phyloP scores from a whole-genome alignment of 2,797 vertebrate species.

The Petrocephalus schoutedeni region DNA sequence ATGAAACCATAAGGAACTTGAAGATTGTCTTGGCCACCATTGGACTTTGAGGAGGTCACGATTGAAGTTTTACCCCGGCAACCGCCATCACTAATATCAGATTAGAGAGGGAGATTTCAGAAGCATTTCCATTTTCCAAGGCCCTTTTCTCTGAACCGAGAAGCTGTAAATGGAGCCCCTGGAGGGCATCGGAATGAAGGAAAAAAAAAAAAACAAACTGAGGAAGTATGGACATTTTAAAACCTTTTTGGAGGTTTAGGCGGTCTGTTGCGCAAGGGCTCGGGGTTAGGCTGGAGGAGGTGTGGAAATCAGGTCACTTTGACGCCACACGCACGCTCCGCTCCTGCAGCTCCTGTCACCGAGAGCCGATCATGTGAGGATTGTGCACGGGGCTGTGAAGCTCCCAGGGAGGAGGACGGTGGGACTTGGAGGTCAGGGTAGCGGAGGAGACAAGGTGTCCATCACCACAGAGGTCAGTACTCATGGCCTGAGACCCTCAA shows the following conservation, averaged over 20 bases:
- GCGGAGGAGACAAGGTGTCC: not conserved
- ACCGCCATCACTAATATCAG: slow-evolving; percentile 1
- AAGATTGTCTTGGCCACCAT: not conserved
- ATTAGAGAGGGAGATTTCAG: slow-evolving; percentile 1
- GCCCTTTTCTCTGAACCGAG: not conserved
- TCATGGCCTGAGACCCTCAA: not conserved
- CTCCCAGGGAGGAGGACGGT: not conserved
- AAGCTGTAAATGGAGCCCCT: not conserved
- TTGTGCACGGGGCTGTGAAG: not conserved
- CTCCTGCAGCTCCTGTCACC: not conserved
- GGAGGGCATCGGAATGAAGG: not conserved
- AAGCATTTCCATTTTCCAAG: not conserved
- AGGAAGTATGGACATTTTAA: slow-evolving; percentile 4
- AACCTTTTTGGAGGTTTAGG: not conserved
- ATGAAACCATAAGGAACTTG: not conserved
- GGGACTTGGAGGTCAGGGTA: not conserved
- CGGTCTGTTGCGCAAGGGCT: not conserved
- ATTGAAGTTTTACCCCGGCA: not conserved
- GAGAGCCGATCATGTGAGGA: not conserved
- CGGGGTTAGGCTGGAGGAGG: not conserved
- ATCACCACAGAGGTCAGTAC: not conserved
- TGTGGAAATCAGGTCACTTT: not conserved
- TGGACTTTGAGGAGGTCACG: not conserved
- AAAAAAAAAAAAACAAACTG: not conserved
- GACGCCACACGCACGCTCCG: not conserved